These are phyloP conservation scores for Phenganax subtilis DNA, from an alignment of 92 coral and sea anemone species.

Conservation along the genomic window DNA sequence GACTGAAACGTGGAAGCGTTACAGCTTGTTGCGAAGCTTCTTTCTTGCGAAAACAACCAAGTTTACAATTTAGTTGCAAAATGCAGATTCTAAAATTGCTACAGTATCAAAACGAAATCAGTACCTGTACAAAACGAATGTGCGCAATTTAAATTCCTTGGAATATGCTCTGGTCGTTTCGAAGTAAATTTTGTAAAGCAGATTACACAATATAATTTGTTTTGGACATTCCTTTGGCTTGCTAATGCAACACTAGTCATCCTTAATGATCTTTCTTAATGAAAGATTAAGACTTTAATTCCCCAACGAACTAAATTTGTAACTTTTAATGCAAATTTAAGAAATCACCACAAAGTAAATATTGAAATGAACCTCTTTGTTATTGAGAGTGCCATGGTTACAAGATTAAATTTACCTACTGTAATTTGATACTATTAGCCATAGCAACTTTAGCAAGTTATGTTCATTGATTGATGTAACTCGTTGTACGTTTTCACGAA, in stretches of 20 bases:
- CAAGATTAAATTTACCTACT: neutral
- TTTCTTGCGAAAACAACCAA: no score
- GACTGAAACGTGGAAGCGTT: no score
- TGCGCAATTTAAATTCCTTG: slow-evolving; percentile 77
- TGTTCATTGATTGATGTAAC: neutral
- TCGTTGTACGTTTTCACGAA: no score
- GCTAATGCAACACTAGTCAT: slow-evolving; percentile 7
- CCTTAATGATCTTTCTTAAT: slow-evolving; percentile 17
- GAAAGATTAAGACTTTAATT: slow-evolving; percentile 13
- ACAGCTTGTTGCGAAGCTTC: no score
- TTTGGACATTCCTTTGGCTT: neutral
- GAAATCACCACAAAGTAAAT: neutral
- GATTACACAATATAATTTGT: slow-evolving; percentile 12
- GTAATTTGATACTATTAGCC: slow-evolving; percentile 3
- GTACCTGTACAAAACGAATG: slow-evolving; percentile 92
- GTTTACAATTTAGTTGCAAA: neutral
- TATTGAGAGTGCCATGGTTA: neutral
- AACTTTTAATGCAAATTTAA: neutral
- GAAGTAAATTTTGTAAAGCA: slow-evolving; percentile 34
- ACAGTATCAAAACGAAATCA: neutral
- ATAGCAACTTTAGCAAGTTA: no score
- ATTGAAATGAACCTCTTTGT: slow-evolving; percentile 9
- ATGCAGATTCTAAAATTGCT: neutral
- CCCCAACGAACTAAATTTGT: slow-evolving; percentile 4
- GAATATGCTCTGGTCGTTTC: slow-evolving; percentile 72